Evolutionary conservation across 2,113 vertebrate species (phyloP).

Genomic region (Platichthys flesus): DNA sequence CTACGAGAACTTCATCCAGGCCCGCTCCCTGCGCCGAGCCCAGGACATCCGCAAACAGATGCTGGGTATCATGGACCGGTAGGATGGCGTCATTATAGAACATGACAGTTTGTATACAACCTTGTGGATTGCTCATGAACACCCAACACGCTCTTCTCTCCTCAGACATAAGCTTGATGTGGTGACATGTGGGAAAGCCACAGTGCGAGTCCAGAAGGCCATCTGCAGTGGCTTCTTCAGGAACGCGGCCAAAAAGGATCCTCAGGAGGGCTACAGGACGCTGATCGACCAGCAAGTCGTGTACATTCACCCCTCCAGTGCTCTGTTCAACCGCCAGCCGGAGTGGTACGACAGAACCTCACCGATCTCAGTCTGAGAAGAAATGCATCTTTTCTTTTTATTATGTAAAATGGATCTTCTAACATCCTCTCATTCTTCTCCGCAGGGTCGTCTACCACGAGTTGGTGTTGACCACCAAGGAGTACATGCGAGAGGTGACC

Average conservation of each 20-base stretch:
- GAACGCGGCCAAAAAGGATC: constrained; percentile 98
- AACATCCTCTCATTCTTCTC: neutral
- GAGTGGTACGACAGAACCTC: constrained; percentile 87
- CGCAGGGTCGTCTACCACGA: constrained; percentile 98
- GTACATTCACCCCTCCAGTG: constrained; percentile 98
- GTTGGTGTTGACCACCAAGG: constrained; percentile 97
- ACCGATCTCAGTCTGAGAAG: neutral
- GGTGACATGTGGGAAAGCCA: constrained; percentile 97
- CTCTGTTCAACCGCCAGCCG: constrained; percentile 96
- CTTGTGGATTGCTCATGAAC: neutral
- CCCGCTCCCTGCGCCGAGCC: constrained; percentile 91
- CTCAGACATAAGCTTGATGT: constrained; percentile 96
- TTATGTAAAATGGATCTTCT: neutral
- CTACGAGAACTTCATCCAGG: constrained; percentile 99
- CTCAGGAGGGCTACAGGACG: constrained; percentile 95
- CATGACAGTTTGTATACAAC: neutral
- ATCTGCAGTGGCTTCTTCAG: constrained; percentile 99
- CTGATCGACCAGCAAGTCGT: constrained; percentile 98
- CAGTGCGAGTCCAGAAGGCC: constrained; percentile 96
- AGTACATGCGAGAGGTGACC: constrained; percentile 98
- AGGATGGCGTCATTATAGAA: neutral
- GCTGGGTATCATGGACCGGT: constrained; percentile 99
- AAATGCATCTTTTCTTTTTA: neutral
- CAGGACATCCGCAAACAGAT: constrained; percentile 99
- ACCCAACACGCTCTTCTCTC: neutral